Percentiles rank a stretch among this genome's conserved stretches.
Evolutionary conservation across 1,140 invertebrate species (phyloP).

Genomic region (Drosophila melanica): DNA sequence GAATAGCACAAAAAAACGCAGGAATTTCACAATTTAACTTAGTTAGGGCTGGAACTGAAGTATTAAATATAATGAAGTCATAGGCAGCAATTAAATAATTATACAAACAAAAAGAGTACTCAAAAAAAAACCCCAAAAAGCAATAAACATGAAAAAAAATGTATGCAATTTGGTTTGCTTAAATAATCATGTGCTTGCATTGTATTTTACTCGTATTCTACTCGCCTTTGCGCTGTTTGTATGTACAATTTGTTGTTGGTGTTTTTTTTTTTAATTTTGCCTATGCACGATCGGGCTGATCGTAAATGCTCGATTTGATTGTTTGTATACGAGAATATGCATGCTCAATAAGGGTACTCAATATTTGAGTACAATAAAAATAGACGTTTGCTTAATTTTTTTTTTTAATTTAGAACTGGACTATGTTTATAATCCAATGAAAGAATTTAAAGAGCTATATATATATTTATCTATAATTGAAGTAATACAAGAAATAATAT

Average conservation of each 20-base stretch:
- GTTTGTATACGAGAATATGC: conserved; percentile 75
- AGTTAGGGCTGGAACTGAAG: conserved; percentile 24
- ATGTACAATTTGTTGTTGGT: conserved; percentile 28
- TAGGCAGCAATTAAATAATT: conserved; percentile 62
- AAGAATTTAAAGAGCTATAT: too few relatives aligned
- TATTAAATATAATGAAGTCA: conserved; percentile 33
- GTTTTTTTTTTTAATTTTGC: conserved; percentile 20
- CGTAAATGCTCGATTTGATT: conserved; percentile 76
- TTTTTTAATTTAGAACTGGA: too few relatives aligned
- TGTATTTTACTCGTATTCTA: conserved; percentile 45
- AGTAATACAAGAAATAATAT: too few relatives aligned
- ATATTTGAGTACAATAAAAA: not conserved
- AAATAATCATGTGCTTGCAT: conserved; percentile 61
- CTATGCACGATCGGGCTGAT: conserved; percentile 68
- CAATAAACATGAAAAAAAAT: conserved; percentile 44
- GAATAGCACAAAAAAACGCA: conserved; percentile 17
- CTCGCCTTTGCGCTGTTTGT: conserved; percentile 19
- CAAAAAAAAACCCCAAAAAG: conserved; percentile 24
- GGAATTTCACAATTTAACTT: conserved; percentile 36
- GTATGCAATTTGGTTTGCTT: conserved; percentile 59
- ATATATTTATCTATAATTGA: too few relatives aligned
- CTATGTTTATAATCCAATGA: too few relatives aligned
- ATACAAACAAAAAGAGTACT: conserved; percentile 46
- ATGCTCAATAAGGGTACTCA: conserved; percentile 54
- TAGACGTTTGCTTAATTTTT: not conserved